Evolutionary conservation across 2,113 vertebrate genomes (phyloP).

Genomic region (Stigmatopora nigra): DNA sequence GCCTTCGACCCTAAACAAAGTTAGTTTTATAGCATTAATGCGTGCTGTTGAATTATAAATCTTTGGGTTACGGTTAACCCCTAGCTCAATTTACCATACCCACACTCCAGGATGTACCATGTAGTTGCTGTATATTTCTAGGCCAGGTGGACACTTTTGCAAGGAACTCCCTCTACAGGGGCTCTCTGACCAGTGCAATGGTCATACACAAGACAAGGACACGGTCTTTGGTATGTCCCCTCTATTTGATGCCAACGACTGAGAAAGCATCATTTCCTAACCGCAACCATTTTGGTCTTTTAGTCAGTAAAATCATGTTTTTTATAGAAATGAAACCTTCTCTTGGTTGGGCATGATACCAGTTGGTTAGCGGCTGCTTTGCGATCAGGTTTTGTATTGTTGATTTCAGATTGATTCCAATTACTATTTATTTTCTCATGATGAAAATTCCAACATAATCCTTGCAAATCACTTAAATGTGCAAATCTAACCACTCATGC

Average conservation of each 20-base stretch:
- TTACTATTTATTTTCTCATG: not conserved
- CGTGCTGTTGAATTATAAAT: not conserved
- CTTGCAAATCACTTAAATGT: not conserved
- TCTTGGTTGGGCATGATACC: not conserved
- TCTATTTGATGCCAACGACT: constrained; percentile 10
- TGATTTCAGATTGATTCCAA: constrained; percentile 8
- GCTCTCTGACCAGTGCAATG: constrained; percentile 82
- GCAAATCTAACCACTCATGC: not conserved
- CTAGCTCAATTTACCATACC: not conserved
- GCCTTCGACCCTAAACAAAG: not conserved
- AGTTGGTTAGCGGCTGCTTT: constrained; percentile 4
- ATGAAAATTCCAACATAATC: not conserved
- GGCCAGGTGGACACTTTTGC: constrained; percentile 59
- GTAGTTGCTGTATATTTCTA: constrained; percentile 44
- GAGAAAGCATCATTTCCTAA: constrained; percentile 24
- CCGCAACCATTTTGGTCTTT: not conserved
- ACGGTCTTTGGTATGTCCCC: constrained; percentile 50
- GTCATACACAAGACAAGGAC: constrained; percentile 46
- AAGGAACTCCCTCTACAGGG: constrained; percentile 70
- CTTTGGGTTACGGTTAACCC: not conserved
- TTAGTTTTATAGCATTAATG: not conserved
- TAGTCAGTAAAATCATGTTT: not conserved
- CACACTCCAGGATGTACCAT: constrained; percentile 5
- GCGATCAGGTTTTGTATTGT: not conserved
- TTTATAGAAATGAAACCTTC: not conserved